These are phyloP conservation scores for Euphydryas editha DNA, from an alignment of 2,888 invertebrate species.

Conservation along the genomic window DNA sequence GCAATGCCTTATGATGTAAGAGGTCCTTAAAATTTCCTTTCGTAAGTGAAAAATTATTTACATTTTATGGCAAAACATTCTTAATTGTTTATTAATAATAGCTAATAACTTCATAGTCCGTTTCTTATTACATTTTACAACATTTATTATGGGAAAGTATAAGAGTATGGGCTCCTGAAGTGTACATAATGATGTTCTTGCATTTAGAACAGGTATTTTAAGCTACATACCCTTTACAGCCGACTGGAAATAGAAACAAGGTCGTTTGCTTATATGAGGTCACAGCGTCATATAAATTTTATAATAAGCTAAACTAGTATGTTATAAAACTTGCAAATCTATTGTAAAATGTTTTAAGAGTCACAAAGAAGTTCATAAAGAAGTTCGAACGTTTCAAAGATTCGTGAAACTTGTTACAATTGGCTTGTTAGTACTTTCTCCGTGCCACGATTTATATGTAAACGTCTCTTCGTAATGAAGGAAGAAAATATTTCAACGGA, in stretches of 20 bases:
- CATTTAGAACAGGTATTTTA: slow-evolving; percentile 68
- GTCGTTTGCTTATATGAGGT: slow-evolving; percentile 51
- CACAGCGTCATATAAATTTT: slow-evolving; percentile 34
- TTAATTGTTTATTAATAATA: neutral
- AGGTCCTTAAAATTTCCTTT: slow-evolving; percentile 10
- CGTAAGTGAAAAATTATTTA: neutral
- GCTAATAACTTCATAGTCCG: no score
- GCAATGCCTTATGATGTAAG: slow-evolving; percentile 14
- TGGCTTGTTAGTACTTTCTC: slow-evolving; percentile 10
- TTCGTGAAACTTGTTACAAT: neutral
- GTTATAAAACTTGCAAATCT: slow-evolving; percentile 32
- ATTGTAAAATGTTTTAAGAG: slow-evolving; percentile 26
- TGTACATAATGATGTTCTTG: slow-evolving; percentile 42
- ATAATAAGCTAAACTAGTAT: slow-evolving; percentile 18
- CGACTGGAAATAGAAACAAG: slow-evolving; percentile 70
- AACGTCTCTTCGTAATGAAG: neutral
- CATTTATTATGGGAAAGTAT: no score
- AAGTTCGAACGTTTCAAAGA: no score
- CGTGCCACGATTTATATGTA: neutral
- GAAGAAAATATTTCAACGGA: slow-evolving; percentile 2
- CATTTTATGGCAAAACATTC: neutral
- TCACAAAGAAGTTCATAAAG: slow-evolving; percentile 8
- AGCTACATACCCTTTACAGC: slow-evolving; percentile 61
- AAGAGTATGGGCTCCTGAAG: no score
- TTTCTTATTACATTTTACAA: no score